These are phyloP conservation scores for Ophioderma brevispina DNA, from an alignment of 35 echinoderm and acorn worm species.

Conservation along the genomic window DNA sequence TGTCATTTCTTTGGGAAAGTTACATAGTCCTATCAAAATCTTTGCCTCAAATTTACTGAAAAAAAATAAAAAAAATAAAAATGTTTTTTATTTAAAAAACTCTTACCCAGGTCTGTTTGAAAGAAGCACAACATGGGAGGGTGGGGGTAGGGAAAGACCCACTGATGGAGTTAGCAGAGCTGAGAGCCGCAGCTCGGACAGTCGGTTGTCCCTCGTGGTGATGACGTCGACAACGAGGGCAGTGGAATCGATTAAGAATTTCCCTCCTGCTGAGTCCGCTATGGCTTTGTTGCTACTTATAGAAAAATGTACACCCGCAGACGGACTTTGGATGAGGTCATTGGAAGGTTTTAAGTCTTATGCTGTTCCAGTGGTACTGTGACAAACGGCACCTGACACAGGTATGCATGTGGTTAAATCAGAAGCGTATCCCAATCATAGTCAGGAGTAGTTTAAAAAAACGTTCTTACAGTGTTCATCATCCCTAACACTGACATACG, in stretches of 20 bases:
- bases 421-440: neutral
- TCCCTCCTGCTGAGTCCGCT: constrained; percentile 75
- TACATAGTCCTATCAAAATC: too few species aligned
- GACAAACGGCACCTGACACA: constrained; percentile 83
- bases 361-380: constrained; percentile 99
- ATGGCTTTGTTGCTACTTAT: constrained; percentile 93
- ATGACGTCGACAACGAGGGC: constrained; percentile 4
- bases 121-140: constrained; percentile 80
- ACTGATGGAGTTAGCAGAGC: constrained; percentile 81
- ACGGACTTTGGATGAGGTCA: constrained; percentile 78
- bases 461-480: too few species aligned
- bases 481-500: too few species aligned
- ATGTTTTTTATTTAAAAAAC: neutral
- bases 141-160: constrained; percentile 94
- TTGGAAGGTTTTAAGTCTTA: constrained; percentile 93
- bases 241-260: constrained; percentile 61
- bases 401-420: constrained; percentile 40
- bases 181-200: constrained; percentile 41
- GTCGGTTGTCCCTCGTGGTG: neutral
- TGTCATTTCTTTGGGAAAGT: too few species aligned
- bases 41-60: too few species aligned
- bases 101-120: constrained; percentile 41
- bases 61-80: too few species aligned
- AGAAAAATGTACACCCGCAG: constrained; percentile 95
- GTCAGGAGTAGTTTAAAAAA: too few species aligned